Conservation (phyloP, 2,797 vertebrate genomes). For the Cephalopachus bancanus region DNA sequence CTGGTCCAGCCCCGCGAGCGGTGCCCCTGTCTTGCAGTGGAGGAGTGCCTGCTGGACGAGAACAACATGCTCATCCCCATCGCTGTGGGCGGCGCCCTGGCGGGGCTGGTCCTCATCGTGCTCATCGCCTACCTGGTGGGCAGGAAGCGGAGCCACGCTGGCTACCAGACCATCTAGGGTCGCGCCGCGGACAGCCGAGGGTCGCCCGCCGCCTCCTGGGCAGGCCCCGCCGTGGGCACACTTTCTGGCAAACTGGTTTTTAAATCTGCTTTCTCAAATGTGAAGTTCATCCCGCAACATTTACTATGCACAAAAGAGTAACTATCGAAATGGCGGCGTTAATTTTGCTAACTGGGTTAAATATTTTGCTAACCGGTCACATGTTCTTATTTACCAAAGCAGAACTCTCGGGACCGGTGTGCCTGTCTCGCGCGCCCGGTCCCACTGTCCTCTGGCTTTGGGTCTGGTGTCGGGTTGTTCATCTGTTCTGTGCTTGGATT, state of each 20-base stretch:
- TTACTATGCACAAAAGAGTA: slow-evolving; percentile 90
- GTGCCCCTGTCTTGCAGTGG: slow-evolving; percentile 88
- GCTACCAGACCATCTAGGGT: slow-evolving; percentile 98
- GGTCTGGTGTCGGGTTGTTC: slow-evolving; percentile 84
- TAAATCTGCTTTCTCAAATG: slow-evolving; percentile 90
- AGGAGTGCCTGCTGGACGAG: slow-evolving; percentile 95
- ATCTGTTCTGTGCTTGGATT: not conserved
- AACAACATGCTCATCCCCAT: slow-evolving; percentile 98
- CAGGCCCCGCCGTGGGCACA: slow-evolving; percentile 52
- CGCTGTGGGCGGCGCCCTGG: slow-evolving; percentile 96
- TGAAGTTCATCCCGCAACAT: slow-evolving; percentile 91
- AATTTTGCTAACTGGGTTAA: slow-evolving; percentile 91
- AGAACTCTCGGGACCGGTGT: slow-evolving; percentile 86
- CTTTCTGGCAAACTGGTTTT: slow-evolving; percentile 88
- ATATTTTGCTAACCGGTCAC: slow-evolving; percentile 85
- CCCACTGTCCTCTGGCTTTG: slow-evolving; percentile 76
- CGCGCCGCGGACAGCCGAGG: too few relatives aligned
- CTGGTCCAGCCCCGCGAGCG: not conserved
- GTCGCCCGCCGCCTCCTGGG: too few relatives aligned
- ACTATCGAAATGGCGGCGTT: slow-evolving; percentile 89
- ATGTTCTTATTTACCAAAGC: slow-evolving; percentile 89
- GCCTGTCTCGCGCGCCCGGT: slow-evolving; percentile 82
- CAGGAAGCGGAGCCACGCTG: slow-evolving; percentile 97
- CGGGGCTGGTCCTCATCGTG: slow-evolving; percentile 96
- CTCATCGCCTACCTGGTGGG: slow-evolving; percentile 98